phyloP scores from a whole-genome alignment of 2,888 invertebrate species.

The Operophtera brumata region DNA sequence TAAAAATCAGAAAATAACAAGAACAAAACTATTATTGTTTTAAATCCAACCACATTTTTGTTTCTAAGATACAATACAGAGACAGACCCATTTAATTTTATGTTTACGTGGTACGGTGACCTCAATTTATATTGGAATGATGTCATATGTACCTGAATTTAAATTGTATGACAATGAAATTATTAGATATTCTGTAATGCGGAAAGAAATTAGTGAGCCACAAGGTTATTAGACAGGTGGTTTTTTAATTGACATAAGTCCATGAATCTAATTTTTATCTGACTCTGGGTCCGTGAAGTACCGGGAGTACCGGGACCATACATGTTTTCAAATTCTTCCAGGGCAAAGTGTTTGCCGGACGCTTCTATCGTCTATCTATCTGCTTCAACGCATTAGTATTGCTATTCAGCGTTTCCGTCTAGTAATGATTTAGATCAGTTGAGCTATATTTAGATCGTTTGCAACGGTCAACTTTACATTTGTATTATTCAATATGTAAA shows the following conservation, averaged over 20 bases:
- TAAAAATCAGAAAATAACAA: background rate
- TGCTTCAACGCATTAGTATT: no score
- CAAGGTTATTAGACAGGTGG: background rate
- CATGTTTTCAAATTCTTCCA: no score
- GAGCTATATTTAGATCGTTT: no score
- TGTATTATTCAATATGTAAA: no score
- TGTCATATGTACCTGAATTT: constrained; percentile 4
- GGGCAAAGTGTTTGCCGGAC: no score
- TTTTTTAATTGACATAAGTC: constrained; percentile 1
- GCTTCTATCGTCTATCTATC: no score
- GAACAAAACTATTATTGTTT: background rate
- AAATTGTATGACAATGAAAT: background rate
- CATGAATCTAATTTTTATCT: no score
- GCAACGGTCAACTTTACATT: no score
- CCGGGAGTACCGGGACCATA: no score
- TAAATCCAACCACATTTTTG: background rate
- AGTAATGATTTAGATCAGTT: no score
- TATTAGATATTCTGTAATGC: background rate
- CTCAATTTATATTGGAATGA: constrained; percentile 2
- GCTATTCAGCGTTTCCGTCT: no score
- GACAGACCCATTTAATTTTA: background rate
- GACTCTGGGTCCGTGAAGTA: no score
- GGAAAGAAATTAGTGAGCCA: background rate
- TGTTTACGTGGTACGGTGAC: background rate
- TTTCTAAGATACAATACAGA: background rate